Evolutionary conservation across 2,888 invertebrate genomes (phyloP).

Genomic region (Dynastes hyllus): DNA sequence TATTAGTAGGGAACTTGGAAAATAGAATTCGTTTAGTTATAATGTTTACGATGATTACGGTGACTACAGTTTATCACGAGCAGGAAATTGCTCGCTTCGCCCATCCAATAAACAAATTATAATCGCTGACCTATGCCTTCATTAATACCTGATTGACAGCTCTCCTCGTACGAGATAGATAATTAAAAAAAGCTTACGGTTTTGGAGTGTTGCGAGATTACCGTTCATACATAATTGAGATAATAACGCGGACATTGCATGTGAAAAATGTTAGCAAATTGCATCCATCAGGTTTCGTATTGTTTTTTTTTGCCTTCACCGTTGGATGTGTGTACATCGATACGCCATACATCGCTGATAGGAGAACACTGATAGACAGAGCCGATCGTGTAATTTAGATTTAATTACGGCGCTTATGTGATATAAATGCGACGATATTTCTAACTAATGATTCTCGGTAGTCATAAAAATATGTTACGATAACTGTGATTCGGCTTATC

Average conservation of each 20-base stretch:
- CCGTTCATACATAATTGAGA: constrained; percentile 40
- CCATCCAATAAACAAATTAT: constrained; percentile 36
- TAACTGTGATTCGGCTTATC: constrained; percentile 32
- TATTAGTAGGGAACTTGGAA: neutral
- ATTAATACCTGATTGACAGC: constrained; percentile 38
- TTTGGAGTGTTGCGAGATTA: constrained; percentile 29
- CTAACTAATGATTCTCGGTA: constrained; percentile 34
- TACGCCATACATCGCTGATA: constrained; percentile 17
- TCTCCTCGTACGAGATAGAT: constrained; percentile 1
- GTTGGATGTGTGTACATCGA: constrained; percentile 1
- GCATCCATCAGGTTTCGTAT: constrained; percentile 26
- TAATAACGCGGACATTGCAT: constrained; percentile 32
- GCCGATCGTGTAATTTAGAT: constrained; percentile 26
- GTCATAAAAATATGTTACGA: constrained; percentile 41
- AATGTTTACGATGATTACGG: constrained; percentile 1
- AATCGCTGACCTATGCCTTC: constrained; percentile 36
- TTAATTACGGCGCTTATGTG: constrained; percentile 40
- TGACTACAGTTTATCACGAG: neutral
- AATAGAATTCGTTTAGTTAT: neutral
- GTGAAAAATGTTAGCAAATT: constrained; percentile 40
- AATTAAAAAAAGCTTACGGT: constrained; percentile 38
- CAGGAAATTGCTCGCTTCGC: constrained; percentile 18
- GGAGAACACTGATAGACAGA: constrained; percentile 10
- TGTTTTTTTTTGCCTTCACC: constrained; percentile 5
- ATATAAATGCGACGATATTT: constrained; percentile 37